Percentiles rank a stretch among this genome's conserved stretches.
These are phyloP conservation scores for Enteromius unitaeniatus DNA, from an alignment of 2,797 vertebrate species.

Conservation along the genomic window DNA sequence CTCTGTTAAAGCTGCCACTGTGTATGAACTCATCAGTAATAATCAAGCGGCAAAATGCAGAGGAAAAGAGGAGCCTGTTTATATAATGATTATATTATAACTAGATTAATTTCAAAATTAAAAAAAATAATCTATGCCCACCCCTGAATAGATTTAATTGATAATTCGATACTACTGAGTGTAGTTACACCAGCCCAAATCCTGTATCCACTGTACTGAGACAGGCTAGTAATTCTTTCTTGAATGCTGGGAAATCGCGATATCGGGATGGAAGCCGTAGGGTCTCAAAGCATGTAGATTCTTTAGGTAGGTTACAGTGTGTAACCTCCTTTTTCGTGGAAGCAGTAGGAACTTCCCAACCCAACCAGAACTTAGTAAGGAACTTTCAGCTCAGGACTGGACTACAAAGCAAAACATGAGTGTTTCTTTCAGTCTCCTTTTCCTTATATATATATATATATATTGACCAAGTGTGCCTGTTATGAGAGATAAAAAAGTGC, in stretches of 20 bases:
- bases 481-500: too few relatives aligned
- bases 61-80: too few relatives aligned
- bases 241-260: background rate
- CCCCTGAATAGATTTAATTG: background rate
- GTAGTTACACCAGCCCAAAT: background rate
- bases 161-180: background rate
- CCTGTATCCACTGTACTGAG: background rate
- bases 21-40: too few relatives aligned
- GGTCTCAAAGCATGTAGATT: background rate
- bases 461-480: too few relatives aligned
- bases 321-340: background rate
- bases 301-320: background rate
- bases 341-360: background rate
- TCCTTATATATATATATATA: too few relatives aligned
- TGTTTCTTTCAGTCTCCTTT: too few relatives aligned
- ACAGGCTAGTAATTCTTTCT: background rate
- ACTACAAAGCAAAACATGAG: too few relatives aligned
- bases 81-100: too few relatives aligned
- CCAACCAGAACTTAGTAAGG: background rate
- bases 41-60: too few relatives aligned
- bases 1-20: too few relatives aligned
- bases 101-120: too few relatives aligned
- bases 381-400: background rate
- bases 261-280: background rate
- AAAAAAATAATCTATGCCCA: too few relatives aligned